Base-by-base conservation (phyloP, 2,797 vertebrate genomes). In the Cephalopachus bancanus region DNA sequence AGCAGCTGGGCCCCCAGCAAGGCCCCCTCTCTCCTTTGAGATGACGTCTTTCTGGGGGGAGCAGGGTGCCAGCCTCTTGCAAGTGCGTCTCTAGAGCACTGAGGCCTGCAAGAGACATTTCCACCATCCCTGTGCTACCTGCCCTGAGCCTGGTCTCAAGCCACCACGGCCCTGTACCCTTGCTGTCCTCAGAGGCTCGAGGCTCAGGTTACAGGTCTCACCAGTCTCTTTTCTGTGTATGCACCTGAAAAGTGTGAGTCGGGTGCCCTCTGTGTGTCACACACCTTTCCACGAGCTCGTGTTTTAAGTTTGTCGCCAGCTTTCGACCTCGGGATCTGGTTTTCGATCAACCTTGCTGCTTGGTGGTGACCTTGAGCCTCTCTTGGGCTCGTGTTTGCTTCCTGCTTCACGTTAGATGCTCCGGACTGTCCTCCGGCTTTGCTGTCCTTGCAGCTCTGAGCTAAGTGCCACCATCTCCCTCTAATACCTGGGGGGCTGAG, bases 161-260 rank as follows among this genome's bases (percentile, higher is more conserved):
- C 10, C 20, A 3, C 62, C 3, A 0, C 7, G 24, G 30, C 5
- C 88, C 33, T 26, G 6, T 3, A 2, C 7, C 67, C 57, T 81
- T 2, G 0, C 19, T 51, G 37, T 26, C 15, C n/a, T 83, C 33
- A 28, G 0, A 0, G 9, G 22, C 49, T 71, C 1, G 0, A 53
- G 19, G 83, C 51, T 62, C 7, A 75, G 24, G 37, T 37, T 37
- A 20, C 51, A 69, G 37, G 59, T 37, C 37, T 37, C 37, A 37
- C 37, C 37, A 37, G 33, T 59, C 83, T 78, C 57, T 59, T 79
- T 76, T 55, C 12, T 30, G 26, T 24, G 8, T 30, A 14, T 2
- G 24, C 19, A 53, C 19, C 49, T 37, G 93, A 62, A 65, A 33
- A 74, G 24, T 51, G 30, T 89, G 55, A 33, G 71, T 3, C 12